Evolutionary conservation across 2,888 invertebrate genomes (phyloP).

Genomic region (Trisateles emortualis): DNA sequence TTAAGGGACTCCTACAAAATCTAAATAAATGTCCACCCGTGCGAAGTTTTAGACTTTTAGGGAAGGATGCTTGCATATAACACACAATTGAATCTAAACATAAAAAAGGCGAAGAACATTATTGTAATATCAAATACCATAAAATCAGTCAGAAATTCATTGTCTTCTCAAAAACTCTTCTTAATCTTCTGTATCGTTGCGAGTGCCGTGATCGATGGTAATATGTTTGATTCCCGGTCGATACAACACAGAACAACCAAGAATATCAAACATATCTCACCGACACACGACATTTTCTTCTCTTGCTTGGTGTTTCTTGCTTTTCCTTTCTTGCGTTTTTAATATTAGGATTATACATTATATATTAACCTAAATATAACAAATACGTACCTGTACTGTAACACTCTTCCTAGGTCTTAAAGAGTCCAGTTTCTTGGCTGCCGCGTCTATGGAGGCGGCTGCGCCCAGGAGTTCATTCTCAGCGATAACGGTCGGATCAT

Average conservation of each 20-base stretch:
- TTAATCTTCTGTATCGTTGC: slow-evolving; percentile 23
- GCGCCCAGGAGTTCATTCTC: slow-evolving; percentile 99
- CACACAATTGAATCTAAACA: too few species aligned
- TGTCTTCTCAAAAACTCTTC: slow-evolving; percentile 26
- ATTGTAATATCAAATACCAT: too few species aligned
- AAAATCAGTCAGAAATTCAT: too few species aligned
- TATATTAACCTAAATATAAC: too few species aligned
- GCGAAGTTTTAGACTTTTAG: too few species aligned
- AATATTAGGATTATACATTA: too few species aligned
- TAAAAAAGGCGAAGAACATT: too few species aligned
- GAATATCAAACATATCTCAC: slow-evolving; percentile 99
- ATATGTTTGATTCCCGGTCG: slow-evolving; percentile 99
- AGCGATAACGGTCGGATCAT: slow-evolving; percentile 98
- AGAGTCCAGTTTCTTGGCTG: slow-evolving; percentile 97
- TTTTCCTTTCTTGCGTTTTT: background rate
- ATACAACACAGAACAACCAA: slow-evolving; percentile 96
- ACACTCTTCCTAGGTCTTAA: slow-evolving; percentile 94
- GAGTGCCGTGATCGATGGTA: slow-evolving; percentile 89
- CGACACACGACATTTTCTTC: slow-evolving; percentile 64
- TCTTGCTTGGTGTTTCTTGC: background rate
- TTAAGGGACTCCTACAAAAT: too few species aligned
- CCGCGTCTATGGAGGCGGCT: slow-evolving; percentile 99
- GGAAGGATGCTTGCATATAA: too few species aligned
- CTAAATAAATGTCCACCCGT: too few species aligned
- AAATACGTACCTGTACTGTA: slow-evolving; percentile 87